Percentiles rank a stretch among this genome's conserved stretches.
These are phyloP conservation scores for Crypturellus undulatus DNA, from an alignment of 2,113 vertebrate species.

Conservation along the genomic window DNA sequence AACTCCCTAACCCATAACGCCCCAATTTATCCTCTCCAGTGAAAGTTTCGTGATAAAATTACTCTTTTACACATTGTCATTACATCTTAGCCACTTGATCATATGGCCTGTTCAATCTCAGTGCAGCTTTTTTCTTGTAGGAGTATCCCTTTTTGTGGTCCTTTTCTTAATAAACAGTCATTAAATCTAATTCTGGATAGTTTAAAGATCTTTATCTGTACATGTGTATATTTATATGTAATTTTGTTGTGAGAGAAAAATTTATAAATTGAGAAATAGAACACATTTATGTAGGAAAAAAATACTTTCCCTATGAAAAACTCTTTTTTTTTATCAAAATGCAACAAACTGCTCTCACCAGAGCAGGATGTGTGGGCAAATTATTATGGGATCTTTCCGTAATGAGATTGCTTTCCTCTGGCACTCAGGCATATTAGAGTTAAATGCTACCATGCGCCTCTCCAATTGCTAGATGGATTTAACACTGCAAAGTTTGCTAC, in stretches of 20 bases:
- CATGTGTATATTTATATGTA: accelerated
- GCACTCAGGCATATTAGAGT: neutral
- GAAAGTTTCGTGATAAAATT: neutral
- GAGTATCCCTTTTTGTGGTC: accelerated
- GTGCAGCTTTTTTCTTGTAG: neutral
- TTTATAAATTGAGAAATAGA: accelerated
- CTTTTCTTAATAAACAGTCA: neutral
- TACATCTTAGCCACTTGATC: neutral
- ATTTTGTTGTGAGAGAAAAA: neutral
- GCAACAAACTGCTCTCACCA: neutral
- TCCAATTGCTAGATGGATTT: neutral
- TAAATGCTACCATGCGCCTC: neutral
- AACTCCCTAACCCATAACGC: neutral
- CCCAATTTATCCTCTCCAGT: neutral
- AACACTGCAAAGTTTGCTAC: neutral
- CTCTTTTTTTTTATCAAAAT: neutral
- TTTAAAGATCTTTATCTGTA: neutral
- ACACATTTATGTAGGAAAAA: accelerated
- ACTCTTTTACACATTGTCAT: neutral
- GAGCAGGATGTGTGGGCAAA: neutral
- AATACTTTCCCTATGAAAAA: neutral
- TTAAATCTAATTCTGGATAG: neutral
- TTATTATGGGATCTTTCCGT: neutral
- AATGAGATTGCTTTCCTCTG: neutral
- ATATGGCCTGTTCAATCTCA: neutral